These are phyloP conservation scores for Myiozetetes cayanensis DNA, from an alignment of 2,113 vertebrate genomes.

Conservation along the genomic window DNA sequence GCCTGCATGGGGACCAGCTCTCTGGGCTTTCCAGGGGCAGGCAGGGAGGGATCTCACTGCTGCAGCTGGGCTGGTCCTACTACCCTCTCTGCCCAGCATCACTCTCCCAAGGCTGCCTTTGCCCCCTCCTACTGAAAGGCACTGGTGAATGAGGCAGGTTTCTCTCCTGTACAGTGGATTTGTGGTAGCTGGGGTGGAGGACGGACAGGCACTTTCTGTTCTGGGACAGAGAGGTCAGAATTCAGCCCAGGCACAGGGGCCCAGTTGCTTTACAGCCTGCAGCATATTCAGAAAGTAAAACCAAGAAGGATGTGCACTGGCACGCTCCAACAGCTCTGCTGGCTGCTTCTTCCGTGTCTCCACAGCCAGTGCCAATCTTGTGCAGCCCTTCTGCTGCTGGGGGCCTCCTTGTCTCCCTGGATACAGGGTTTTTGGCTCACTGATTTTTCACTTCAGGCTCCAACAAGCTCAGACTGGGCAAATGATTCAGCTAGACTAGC, in stretches of 20 bases:
- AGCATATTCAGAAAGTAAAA: not conserved
- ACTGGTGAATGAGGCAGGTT: not conserved
- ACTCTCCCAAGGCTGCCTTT: fast-evolving
- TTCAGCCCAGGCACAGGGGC: not conserved
- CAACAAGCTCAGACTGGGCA: not conserved
- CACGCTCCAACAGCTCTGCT: not conserved
- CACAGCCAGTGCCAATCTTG: not conserved
- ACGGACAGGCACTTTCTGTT: not conserved
- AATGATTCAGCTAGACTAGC: not conserved
- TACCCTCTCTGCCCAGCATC: not conserved
- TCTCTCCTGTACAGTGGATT: fast-evolving
- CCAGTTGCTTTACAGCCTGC: not conserved
- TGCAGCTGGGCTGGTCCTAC: not conserved
- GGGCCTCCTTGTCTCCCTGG: not conserved
- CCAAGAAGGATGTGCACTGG: not conserved
- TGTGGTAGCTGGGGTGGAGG: not conserved
- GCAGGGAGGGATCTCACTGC: not conserved
- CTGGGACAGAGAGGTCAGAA: not conserved
- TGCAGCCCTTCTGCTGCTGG: not conserved
- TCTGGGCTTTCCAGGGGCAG: not conserved
- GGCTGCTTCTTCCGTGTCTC: not conserved
- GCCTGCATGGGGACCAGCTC: not conserved
- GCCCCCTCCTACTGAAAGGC: not conserved
- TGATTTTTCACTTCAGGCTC: conserved; percentile 21
- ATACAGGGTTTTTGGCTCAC: not conserved